A percentile compares a stretch with the other conserved stretches of the same genome.
These are phyloP conservation scores for Pseudocheirus occidentalis DNA, from an alignment of 2,797 vertebrate species.

Conservation along the genomic window DNA sequence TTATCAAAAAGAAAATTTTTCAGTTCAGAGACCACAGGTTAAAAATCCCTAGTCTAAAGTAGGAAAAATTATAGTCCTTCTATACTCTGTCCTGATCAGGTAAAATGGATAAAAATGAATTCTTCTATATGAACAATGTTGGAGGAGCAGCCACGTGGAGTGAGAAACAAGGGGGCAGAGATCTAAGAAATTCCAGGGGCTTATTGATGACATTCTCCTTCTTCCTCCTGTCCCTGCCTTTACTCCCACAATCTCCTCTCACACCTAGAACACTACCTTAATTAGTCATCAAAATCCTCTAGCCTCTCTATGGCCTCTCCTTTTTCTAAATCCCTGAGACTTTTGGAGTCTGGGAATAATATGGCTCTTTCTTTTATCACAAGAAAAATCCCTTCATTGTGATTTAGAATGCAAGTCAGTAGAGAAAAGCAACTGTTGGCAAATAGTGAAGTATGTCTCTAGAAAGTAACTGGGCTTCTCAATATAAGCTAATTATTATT, in stretches of 20 bases:
- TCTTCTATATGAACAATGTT: neutral
- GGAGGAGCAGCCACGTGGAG: neutral
- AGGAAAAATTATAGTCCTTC: neutral
- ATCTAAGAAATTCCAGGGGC: neutral
- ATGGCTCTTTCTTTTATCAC: neutral
- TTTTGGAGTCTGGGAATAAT: neutral
- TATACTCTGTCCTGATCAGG: neutral
- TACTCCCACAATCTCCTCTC: neutral
- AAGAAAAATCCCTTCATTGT: neutral
- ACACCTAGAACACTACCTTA: neutral
- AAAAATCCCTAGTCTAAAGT: neutral
- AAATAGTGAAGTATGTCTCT: neutral
- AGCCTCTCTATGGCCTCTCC: neutral
- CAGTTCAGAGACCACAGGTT: neutral
- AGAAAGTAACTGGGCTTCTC: neutral
- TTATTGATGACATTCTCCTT: neutral
- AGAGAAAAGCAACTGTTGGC: neutral
- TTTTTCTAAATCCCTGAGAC: constrained; percentile 8
- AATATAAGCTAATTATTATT: neutral
- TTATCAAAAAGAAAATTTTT: neutral
- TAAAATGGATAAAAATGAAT: neutral
- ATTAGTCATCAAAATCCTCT: neutral
- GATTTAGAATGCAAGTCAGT: neutral
- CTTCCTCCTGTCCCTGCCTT: neutral
- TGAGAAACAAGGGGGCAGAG: neutral